phyloP scores from a whole-genome alignment of 2,888 invertebrate species.

The Pachydiplax longipennis region DNA sequence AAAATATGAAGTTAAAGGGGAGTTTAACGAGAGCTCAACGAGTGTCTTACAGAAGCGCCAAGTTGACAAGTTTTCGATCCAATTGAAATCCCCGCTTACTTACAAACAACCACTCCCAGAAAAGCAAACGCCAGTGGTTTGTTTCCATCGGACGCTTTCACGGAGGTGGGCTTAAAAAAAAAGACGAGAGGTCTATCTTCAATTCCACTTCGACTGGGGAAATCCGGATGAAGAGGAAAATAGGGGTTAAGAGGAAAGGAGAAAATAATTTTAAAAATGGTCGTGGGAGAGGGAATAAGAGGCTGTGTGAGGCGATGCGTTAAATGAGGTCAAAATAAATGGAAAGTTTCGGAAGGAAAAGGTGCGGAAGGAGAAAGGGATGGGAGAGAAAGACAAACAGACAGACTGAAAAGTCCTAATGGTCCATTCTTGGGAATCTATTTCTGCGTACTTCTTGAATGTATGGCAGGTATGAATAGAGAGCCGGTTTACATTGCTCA shows the following conservation, averaged over 20 bases:
- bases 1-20: too few species aligned
- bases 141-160: neutral
- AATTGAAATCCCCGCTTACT: too few species aligned
- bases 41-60: too few species aligned
- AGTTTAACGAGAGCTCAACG: too few species aligned
- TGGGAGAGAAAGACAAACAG: neutral
- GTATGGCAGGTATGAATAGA: too few species aligned
- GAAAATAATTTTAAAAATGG: neutral
- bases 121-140: too few species aligned
- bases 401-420: too few species aligned
- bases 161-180: neutral
- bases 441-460: too few species aligned
- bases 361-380: neutral
- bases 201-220: neutral
- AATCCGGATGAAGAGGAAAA: neutral
- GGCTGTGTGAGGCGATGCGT: conserved; percentile 16
- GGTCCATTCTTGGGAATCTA: too few species aligned
- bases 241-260: neutral
- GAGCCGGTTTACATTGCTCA: too few species aligned
- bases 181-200: neutral
- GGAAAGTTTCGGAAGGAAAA: neutral
- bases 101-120: too few species aligned
- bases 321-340: conserved; percentile 41
- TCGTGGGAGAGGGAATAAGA: neutral
- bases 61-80: too few species aligned